These are phyloP conservation scores for Bombus waltoni DNA, from an alignment of 1,140 invertebrate species.

Conservation along the genomic window DNA sequence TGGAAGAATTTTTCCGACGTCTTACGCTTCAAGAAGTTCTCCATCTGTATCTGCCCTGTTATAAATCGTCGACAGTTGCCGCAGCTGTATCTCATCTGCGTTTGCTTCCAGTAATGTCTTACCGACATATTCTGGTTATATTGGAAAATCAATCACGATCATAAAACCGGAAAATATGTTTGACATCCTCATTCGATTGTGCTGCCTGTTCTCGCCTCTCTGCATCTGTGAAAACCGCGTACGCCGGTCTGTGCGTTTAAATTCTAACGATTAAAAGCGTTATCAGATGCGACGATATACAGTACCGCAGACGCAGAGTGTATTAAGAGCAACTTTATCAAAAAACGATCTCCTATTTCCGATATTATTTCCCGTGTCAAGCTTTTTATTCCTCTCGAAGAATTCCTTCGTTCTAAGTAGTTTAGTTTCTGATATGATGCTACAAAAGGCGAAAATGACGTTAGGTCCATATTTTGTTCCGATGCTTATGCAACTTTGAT, in stretches of 20 bases:
- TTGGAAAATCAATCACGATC: slow-evolving; percentile 59
- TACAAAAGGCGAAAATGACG: no score
- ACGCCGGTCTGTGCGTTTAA: background rate
- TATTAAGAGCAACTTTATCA: no score
- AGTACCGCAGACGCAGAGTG: no score
- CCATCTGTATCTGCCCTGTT: slow-evolving; percentile 65
- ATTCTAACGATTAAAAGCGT: background rate
- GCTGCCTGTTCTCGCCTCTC: background rate
- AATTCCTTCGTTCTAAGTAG: no score
- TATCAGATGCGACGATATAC: no score
- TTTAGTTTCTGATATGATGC: no score
- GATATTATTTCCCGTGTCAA: no score
- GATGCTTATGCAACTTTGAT: no score
- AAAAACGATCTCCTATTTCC: no score
- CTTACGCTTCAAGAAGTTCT: slow-evolving; percentile 57
- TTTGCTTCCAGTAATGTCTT: slow-evolving; percentile 59
- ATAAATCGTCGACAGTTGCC: slow-evolving; percentile 63
- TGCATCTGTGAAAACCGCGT: background rate
- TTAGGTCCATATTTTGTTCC: no score
- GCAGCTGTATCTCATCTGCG: slow-evolving; percentile 59
- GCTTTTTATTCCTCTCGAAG: no score
- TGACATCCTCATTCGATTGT: background rate
- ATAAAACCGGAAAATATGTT: slow-evolving; percentile 45
- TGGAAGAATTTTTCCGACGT: slow-evolving; percentile 63
- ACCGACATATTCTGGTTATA: slow-evolving; percentile 36